These are phyloP conservation scores for Mayetiola destructor DNA, from an alignment of 2,888 invertebrate genomes.

Conservation along the genomic window DNA sequence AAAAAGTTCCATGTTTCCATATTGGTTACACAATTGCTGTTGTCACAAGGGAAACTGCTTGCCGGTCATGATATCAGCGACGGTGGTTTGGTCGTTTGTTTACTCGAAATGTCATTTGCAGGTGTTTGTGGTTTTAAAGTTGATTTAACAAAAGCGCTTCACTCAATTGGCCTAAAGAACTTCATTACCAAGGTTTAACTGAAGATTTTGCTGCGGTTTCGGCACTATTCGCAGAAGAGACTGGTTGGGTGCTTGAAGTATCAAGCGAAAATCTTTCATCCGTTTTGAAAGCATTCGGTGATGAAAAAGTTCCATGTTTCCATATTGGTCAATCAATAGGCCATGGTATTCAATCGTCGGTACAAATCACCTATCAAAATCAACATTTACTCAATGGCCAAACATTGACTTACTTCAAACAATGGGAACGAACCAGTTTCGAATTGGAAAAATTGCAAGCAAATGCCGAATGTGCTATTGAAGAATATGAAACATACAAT, in stretches of 20 bases:
- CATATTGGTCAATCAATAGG: conserved; percentile 52
- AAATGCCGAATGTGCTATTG: conserved; percentile 57
- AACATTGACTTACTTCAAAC: conserved; percentile 53
- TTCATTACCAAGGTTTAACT: conserved; percentile 25
- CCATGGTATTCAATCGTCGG: conserved; percentile 44
- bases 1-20: conserved; percentile 45
- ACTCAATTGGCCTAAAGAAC: conserved; percentile 19
- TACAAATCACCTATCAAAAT: conserved; percentile 21
- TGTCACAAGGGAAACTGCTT: conserved; percentile 41
- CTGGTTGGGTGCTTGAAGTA: conserved; percentile 73
- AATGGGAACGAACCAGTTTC: conserved; percentile 95
- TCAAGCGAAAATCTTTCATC: conserved; percentile 39
- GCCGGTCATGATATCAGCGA: conserved; percentile 95
- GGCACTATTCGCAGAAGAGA: conserved; percentile 70
- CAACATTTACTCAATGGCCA: conserved; percentile 24
- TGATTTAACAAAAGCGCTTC: conserved; percentile 40
- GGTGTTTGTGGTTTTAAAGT: conserved; percentile 68
- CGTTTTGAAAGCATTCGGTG: conserved; percentile 46
- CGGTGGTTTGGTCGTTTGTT: conserved; percentile 80
- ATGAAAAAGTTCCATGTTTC: conserved; percentile 45
- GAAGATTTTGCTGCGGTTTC: conserved; percentile 42
- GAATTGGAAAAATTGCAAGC: conserved; percentile 75
- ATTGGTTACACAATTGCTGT: conserved; percentile 72
- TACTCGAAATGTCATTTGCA: conserved; percentile 93
- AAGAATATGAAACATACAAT: conserved; percentile 60